These are phyloP conservation scores for Microcebus griseorufus DNA, from an alignment of 2,113 vertebrate genomes.

Conservation along the genomic window DNA sequence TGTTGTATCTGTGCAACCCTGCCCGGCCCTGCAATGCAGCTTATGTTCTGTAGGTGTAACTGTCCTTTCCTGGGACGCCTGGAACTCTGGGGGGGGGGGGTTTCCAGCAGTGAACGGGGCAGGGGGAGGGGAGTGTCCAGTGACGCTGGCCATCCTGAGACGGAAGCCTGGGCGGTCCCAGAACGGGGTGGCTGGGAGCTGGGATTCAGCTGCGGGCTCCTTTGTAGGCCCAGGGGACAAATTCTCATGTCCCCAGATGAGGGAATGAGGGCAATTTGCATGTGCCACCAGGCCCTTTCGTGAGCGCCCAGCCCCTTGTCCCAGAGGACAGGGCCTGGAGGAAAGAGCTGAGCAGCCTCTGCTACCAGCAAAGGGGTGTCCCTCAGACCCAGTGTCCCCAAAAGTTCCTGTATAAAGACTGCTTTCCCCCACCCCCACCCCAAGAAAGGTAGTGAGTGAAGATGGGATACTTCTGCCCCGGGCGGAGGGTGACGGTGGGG, in stretches of 20 bases:
- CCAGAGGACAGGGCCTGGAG: not conserved
- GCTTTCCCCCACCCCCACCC: too few species aligned
- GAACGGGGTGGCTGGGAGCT: not conserved
- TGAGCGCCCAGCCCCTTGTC: too few species aligned
- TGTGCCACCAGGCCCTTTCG: not conserved
- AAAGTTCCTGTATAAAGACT: not conserved
- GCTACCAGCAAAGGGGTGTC: not conserved
- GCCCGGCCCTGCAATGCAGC: not conserved
- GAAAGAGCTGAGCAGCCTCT: not conserved
- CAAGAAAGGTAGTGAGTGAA: not conserved
- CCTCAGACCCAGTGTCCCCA: not conserved
- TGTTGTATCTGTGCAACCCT: not conserved
- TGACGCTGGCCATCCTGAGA: not conserved
- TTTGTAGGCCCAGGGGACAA: not conserved
- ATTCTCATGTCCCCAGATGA: not conserved
- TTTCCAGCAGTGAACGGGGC: not conserved
- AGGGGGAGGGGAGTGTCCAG: not conserved
- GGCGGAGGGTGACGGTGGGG: not conserved
- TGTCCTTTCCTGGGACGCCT: not conserved
- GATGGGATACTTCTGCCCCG: not conserved
- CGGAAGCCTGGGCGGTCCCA: not conserved
- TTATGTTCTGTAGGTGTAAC: not conserved
- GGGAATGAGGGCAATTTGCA: not conserved
- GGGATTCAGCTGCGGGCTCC: not conserved
- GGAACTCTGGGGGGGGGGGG: not conserved